Evolutionary conservation across 2,888 invertebrate genomes (phyloP).

Genomic region (Napeogenes inachia): DNA sequence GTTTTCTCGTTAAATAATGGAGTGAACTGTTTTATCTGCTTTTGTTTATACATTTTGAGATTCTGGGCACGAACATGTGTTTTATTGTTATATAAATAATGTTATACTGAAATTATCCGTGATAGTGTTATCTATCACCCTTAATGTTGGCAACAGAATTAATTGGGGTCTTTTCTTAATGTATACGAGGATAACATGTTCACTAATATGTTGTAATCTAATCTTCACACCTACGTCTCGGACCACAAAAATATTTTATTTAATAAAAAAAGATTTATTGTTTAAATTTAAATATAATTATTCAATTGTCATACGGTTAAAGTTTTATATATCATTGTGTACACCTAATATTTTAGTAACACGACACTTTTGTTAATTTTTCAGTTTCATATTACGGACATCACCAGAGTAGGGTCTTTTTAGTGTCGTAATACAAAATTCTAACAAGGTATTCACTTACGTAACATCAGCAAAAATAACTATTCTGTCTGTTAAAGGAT

Average conservation of each 20-base stretch:
- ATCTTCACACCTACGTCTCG: no score
- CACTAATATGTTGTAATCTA: slow-evolving; percentile 18
- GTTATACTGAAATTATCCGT: no score
- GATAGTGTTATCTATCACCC: no score
- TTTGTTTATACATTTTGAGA: no score
- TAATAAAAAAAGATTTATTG: neutral
- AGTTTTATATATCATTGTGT: neutral
- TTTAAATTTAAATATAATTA: neutral
- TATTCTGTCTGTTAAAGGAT: neutral
- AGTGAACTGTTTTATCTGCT: neutral
- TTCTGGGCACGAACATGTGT: no score
- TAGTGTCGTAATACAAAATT: slow-evolving; percentile 20
- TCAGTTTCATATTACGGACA: slow-evolving; percentile 18
- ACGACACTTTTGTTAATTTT: slow-evolving; percentile 19
- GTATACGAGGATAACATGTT: slow-evolving; percentile 24
- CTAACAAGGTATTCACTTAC: slow-evolving; percentile 30
- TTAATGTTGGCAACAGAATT: slow-evolving; percentile 14
- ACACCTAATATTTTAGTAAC: slow-evolving; percentile 8
- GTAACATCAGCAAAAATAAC: slow-evolving; percentile 17
- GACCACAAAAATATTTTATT: no score
- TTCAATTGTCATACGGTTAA: neutral
- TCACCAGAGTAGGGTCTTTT: slow-evolving; percentile 11
- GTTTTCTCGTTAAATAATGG: slow-evolving; percentile 3
- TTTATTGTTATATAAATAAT: no score
- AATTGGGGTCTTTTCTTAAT: slow-evolving; percentile 23